phyloP scores from a whole-genome alignment of 2,888 invertebrate genomes.

The Podabrus alpinus region DNA sequence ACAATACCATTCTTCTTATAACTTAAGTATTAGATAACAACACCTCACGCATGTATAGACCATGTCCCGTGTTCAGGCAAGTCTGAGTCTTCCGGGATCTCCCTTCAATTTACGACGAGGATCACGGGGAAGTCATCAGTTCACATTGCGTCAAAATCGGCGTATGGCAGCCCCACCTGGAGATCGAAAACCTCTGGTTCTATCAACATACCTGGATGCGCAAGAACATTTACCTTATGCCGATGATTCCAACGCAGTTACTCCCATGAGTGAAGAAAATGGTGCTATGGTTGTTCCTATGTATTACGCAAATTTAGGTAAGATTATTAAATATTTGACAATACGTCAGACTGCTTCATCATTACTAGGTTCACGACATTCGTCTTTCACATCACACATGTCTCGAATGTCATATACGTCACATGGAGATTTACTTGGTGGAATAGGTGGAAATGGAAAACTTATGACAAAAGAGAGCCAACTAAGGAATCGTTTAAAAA shows the following conservation, averaged over 20 bases:
- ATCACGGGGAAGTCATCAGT: slow-evolving; percentile 90
- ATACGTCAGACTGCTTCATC: not conserved
- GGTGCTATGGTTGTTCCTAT: slow-evolving; percentile 92
- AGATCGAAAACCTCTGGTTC: slow-evolving; percentile 90
- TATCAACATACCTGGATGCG: slow-evolving; percentile 92
- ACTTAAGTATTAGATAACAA: slow-evolving; percentile 39
- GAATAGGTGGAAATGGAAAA: slow-evolving; percentile 62
- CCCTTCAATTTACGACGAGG: slow-evolving; percentile 92
- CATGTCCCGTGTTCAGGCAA: slow-evolving; percentile 73
- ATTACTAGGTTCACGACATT: slow-evolving; percentile 79
- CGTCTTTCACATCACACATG: slow-evolving; percentile 94
- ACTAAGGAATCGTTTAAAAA: slow-evolving; percentile 74
- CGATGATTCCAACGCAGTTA: slow-evolving; percentile 96
- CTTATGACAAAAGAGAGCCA: slow-evolving; percentile 85
- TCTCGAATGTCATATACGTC: slow-evolving; percentile 93
- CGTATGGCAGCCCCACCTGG: slow-evolving; percentile 80
- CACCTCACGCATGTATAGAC: slow-evolving; percentile 52
- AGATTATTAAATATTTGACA: slow-evolving; percentile 30
- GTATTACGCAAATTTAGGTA: slow-evolving; percentile 84
- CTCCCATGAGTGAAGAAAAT: slow-evolving; percentile 97
- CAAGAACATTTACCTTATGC: slow-evolving; percentile 96
- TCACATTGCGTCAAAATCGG: slow-evolving; percentile 84
- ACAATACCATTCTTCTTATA: slow-evolving; percentile 36
- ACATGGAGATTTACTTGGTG: slow-evolving; percentile 86
- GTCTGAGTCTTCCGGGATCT: slow-evolving; percentile 94